Evolutionary conservation across 2,888 invertebrate species (phyloP).

Genomic region (Drosophila fungiperda): DNA sequence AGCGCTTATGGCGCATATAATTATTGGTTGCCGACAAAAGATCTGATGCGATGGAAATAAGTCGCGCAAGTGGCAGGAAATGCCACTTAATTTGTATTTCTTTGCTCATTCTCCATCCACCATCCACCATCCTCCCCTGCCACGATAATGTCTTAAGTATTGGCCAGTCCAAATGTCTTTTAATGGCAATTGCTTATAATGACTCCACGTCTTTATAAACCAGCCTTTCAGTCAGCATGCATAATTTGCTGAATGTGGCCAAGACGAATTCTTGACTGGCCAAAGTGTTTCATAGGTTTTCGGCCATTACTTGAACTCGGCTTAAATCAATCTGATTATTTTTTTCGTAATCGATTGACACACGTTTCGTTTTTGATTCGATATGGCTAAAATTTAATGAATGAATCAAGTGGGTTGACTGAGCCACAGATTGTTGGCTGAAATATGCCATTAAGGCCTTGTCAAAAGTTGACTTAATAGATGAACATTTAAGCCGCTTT

Average conservation of each 20-base stretch:
- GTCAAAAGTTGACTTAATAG: constrained; percentile 17
- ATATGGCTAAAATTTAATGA: constrained; percentile 24
- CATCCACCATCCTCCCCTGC: not conserved
- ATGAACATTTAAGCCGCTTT: constrained; percentile 3
- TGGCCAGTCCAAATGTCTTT: constrained; percentile 77
- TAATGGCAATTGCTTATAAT: constrained; percentile 79
- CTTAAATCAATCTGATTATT: constrained; percentile 41
- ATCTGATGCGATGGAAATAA: constrained; percentile 59
- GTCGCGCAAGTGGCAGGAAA: constrained; percentile 74
- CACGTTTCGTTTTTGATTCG: constrained; percentile 57
- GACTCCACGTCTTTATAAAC: constrained; percentile 60
- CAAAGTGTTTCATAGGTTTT: not conserved
- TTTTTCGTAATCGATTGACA: constrained; percentile 68
- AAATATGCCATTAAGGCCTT: constrained; percentile 5
- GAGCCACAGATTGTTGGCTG: not conserved
- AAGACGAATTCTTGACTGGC: constrained; percentile 33
- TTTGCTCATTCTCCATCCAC: constrained; percentile 9
- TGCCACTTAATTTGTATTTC: constrained; percentile 80
- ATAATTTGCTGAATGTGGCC: constrained; percentile 60
- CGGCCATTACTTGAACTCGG: constrained; percentile 9
- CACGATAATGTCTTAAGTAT: constrained; percentile 63
- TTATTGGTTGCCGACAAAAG: constrained; percentile 76
- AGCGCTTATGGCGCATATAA: constrained; percentile 80
- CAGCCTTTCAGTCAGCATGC: constrained; percentile 53
- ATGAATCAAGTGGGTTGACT: constrained; percentile 9